Base-by-base conservation (phyloP, 2,797 vertebrate species). In the Ctenopoma multispine region DNA sequence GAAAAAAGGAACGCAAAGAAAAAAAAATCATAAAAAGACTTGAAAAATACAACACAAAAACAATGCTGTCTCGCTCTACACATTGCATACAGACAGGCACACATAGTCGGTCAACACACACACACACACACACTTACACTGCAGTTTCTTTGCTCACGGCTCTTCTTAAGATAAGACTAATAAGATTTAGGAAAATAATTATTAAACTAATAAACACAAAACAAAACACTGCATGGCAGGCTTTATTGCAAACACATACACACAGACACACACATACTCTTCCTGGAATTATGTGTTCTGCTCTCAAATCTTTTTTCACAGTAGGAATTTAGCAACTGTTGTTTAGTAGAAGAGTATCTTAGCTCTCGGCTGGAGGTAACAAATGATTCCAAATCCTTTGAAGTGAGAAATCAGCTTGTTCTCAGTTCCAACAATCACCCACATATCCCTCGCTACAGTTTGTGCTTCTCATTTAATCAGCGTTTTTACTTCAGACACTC, bases 181-280 rank as follows among this genome's bases (percentile, higher is more conserved):
- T 90, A 90, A 86, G 82, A 90, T 88, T 88, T 83, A 76, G 85
- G 75, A 88, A 90, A 91, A 92, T 87, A 92, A 92, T 90, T 87
- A 89, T 85, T 78, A 78, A 92, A 89, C 89, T 89, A 90, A 92
- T 91, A 84, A 90, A 89, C 89, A 87, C 86, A 87, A 92, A 91
- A 92, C 83, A 87, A 91, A 92, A 93, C 89, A 92, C 84, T 93
- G 92, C 93, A 94, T 94, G 93, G 83, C 92, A 90, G 90, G 87
- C 87, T 92, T 87, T 90, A 81, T 84, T 81, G 77, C 82, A 89
- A 70, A 82, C 73, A 75, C 79, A 82, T 83, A 89, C 75, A 87
- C 50, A 76, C 50, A 67, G 46, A 50, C 75, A 74, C 80, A 71
- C 24, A 12, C 75, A 83, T 76, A 73, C 78, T 55, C 83, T 92